Conservation (phyloP, 2,888 invertebrate genomes). For the Eugnorisma glareosa region DNA sequence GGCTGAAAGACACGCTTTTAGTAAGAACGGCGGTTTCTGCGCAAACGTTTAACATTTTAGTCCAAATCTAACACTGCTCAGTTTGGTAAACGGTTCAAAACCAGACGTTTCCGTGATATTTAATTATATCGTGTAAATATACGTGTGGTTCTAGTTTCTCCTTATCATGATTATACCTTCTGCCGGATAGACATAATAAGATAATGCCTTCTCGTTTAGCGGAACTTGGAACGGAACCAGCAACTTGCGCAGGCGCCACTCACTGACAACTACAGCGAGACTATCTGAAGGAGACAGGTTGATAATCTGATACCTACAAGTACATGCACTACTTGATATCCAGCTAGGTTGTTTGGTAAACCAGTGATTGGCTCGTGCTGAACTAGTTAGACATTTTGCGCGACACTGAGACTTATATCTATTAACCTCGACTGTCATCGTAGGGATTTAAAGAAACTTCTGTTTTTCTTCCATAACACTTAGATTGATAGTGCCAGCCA, state of each 20-base stretch:
- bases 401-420: not conserved
- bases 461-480: not conserved
- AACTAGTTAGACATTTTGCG: not conserved
- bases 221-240: constrained; percentile 36
- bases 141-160: not conserved
- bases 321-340: constrained; percentile 11
- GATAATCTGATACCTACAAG: constrained; percentile 7
- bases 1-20: constrained; percentile 21
- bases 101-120: not conserved
- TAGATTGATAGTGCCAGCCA: not conserved
- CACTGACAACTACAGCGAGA: constrained; percentile 2
- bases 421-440: not conserved
- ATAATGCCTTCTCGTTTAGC: constrained; percentile 2
- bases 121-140: too few species aligned
- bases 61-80: not conserved
- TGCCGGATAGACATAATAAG: not conserved
- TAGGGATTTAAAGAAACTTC: not conserved
- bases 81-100: constrained; percentile 2
- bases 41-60: not conserved
- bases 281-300: constrained; percentile 19
- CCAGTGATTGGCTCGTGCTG: not conserved
- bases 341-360: constrained; percentile 2
- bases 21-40: not conserved
- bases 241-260: constrained; percentile 29
- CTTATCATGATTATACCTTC: not conserved